phyloP scores from a whole-genome alignment of 2,797 vertebrate genomes.

The Galaxias olidus region DNA sequence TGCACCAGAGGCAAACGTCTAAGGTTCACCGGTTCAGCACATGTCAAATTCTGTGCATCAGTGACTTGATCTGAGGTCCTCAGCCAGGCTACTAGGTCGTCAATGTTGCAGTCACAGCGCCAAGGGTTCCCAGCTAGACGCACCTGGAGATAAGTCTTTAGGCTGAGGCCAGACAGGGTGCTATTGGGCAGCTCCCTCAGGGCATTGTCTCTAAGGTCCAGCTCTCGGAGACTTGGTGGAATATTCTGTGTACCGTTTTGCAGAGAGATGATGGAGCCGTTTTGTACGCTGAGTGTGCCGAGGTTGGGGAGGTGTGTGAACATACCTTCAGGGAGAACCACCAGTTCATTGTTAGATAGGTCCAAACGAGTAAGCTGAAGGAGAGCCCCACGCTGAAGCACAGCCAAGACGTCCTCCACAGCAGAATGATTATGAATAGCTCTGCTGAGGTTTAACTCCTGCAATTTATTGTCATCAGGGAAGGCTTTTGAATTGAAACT shows the following conservation, averaged over 20 bases:
- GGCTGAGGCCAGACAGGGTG: slow-evolving; percentile 71
- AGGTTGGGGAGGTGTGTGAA: slow-evolving; percentile 73
- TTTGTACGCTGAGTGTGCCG: slow-evolving; percentile 79
- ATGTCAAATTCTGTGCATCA: slow-evolving; percentile 75
- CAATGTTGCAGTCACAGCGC: slow-evolving; percentile 84
- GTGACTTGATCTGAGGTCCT: slow-evolving; percentile 75
- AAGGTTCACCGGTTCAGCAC: slow-evolving; percentile 75
- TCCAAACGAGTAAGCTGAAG: slow-evolving; percentile 72
- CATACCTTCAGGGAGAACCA: slow-evolving; percentile 72
- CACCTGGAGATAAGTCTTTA: slow-evolving; percentile 68
- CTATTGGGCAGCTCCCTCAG: slow-evolving; percentile 72
- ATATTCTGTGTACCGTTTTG: slow-evolving; percentile 71
- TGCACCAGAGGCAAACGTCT: slow-evolving; percentile 70
- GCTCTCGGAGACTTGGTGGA: slow-evolving; percentile 70
- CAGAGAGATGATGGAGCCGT: slow-evolving; percentile 85
- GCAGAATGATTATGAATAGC: slow-evolving; percentile 60
- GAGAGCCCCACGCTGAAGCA: slow-evolving; percentile 60
- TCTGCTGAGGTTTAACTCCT: slow-evolving; percentile 77
- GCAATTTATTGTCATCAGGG: slow-evolving; percentile 68
- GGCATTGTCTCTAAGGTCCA: slow-evolving; percentile 87
- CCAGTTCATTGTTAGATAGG: slow-evolving; percentile 78
- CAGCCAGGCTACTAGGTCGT: slow-evolving; percentile 85
- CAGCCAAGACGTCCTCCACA: slow-evolving; percentile 20
- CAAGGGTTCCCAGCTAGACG: slow-evolving; percentile 81
- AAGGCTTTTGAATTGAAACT: slow-evolving; percentile 77